Evolutionary conservation across 1,140 invertebrate species (phyloP), one percentile per base, ranked within the genome.

Genomic region (Scaptomyza hsui): DNA sequence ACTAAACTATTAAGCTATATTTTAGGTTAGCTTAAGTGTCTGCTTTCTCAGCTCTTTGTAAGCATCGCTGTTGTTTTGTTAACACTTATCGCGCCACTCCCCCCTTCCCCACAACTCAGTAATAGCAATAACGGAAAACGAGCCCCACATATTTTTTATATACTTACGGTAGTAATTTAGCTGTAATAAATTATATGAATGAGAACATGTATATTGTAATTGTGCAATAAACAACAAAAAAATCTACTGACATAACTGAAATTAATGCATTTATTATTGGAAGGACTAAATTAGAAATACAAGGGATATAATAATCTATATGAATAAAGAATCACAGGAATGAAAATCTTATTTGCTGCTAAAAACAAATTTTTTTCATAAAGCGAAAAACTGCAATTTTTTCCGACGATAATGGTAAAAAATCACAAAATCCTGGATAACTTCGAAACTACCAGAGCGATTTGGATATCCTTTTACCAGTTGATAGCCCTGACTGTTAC

Each of bases 201-300:
- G 72, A 78, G 71, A 81, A 86, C 67, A 74, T 89, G 86, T 86
- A 89, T 89, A 89, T 89, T 89, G 81, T 89, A 89, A 79, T 75
- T 89, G 86, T 89, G 86, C 86, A 89, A 89, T 89, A 89, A 89
- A 89, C 88, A 82, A 78, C 61, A 80, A 82, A 72, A 63, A 72
- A 80, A 61, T 71, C 56, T 79, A 88, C 82, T 89, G 82, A 82
- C 83, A 89, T 88, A 89, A 88, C 63, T 75, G 45, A 79, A 76
- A 29, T 7, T 39, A 41, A 24, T 47, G 10, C 7, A 10, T 21
- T 16, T 29, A 53, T 62, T 45, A 41, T 19, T 15, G 0, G n/a
- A 12, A 21, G 7, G 0, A 9, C 15, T 29, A 5, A 29, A 24
- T 24, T n/a, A n/a, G n/a, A n/a, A n/a, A n/a, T n/a, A n/a, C n/a